Evolutionary conservation across 2,888 invertebrate species (phyloP).

Genomic region (Drosophila paranaensis): DNA sequence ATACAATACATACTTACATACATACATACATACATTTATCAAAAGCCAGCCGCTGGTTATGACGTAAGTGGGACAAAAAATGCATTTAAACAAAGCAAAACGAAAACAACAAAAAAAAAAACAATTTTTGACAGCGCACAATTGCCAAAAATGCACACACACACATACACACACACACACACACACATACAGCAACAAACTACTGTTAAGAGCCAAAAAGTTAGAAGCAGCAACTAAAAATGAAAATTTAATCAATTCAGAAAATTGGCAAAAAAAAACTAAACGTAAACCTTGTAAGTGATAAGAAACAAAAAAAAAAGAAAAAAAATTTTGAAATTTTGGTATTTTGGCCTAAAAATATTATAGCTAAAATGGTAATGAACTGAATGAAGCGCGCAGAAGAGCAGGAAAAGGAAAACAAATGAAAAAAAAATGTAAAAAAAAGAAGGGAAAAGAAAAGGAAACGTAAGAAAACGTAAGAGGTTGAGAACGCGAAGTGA

Average conservation of each 20-base stretch:
- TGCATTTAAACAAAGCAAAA: conserved; percentile 58
- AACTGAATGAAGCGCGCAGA: background rate
- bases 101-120: conserved; percentile 9
- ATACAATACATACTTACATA: conserved; percentile 33
- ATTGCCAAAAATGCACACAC: conserved; percentile 64
- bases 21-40: conserved; percentile 56
- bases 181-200: conserved; percentile 25
- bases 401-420: conserved; percentile 2
- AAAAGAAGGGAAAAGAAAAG: conserved; percentile 3
- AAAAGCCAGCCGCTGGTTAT: conserved; percentile 57
- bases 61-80: conserved; percentile 43
- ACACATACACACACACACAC: conserved; percentile 29
- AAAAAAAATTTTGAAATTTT: conserved; percentile 29
- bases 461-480: background rate
- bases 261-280: conserved; percentile 13
- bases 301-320: conserved; percentile 27
- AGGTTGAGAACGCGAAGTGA: conserved; percentile 25
- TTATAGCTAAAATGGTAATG: conserved; percentile 25
- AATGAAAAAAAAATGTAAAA: background rate
- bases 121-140: conserved; percentile 44
- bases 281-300: conserved; percentile 48
- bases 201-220: conserved; percentile 74
- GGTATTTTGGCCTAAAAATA: conserved; percentile 30
- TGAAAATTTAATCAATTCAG: conserved; percentile 18
- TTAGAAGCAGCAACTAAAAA: conserved; percentile 43